Evolutionary conservation across 2,797 vertebrate genomes (phyloP).

Genomic region (Ataeniobius toweri): DNA sequence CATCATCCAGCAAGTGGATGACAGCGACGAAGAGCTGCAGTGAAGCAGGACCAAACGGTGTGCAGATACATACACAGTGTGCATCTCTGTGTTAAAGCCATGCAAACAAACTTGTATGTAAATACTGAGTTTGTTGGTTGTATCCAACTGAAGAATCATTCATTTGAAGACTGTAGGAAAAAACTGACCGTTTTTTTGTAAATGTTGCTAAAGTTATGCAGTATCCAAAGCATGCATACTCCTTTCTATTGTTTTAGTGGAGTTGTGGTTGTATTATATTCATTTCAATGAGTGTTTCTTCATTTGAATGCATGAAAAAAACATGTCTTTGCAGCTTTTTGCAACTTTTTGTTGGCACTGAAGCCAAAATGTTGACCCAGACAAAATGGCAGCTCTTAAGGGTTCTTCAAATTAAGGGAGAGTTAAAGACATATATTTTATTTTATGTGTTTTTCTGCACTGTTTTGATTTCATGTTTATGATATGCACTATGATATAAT

Average conservation of each 20-base stretch:
- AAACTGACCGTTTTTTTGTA: conserved; percentile 56
- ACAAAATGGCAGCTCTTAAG: conserved; percentile 11
- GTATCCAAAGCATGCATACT: conserved; percentile 70
- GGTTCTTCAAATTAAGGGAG: background rate
- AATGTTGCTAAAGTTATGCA: conserved; percentile 53
- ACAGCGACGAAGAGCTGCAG: conserved; percentile 91
- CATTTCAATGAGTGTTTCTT: conserved; percentile 35
- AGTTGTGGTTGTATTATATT: conserved; percentile 34
- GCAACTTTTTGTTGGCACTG: conserved; percentile 10
- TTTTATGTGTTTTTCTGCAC: conserved; percentile 17
- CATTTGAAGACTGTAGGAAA: conserved; percentile 37
- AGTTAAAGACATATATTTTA: conserved; percentile 1
- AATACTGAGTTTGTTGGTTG: conserved; percentile 44
- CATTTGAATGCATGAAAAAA: conserved; percentile 59
- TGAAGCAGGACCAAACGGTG: conserved; percentile 64
- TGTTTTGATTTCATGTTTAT: conserved; percentile 42
- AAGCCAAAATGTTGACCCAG: conserved; percentile 23
- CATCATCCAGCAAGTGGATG: conserved; percentile 95
- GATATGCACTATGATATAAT: conserved; percentile 56
- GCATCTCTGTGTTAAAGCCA: conserved; percentile 50
- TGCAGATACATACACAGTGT: conserved; percentile 7
- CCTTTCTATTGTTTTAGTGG: conserved; percentile 44
- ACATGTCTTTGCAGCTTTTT: conserved; percentile 24
- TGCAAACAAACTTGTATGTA: conserved; percentile 54
- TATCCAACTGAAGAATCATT: conserved; percentile 21